Percentiles rank a stretch among this genome's conserved stretches.
phyloP scores from a whole-genome alignment of 1,140 invertebrate species.

The Aphaenogaster floridana region DNA sequence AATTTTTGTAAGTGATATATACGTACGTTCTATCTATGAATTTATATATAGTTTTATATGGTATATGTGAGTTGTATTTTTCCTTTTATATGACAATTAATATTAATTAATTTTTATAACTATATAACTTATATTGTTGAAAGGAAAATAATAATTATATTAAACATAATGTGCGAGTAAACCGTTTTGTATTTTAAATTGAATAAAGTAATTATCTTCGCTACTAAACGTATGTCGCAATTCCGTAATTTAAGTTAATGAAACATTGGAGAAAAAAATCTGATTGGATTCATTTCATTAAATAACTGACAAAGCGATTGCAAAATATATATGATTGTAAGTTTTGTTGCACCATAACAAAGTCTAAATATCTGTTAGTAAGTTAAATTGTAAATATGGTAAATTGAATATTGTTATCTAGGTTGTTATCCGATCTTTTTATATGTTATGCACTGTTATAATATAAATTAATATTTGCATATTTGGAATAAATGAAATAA shows the following conservation, averaged over 20 bases:
- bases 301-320: background rate
- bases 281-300: background rate
- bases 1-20: background rate
- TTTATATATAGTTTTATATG: background rate
- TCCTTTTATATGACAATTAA: slow-evolving; percentile 7
- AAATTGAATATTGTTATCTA: background rate
- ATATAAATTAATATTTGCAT: background rate
- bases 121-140: background rate
- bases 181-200: slow-evolving; percentile 41
- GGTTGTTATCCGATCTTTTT: background rate
- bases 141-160: slow-evolving; percentile 20
- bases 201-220: slow-evolving; percentile 47
- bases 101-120: slow-evolving; percentile 39
- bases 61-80: background rate
- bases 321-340: background rate
- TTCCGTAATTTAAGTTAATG: slow-evolving; percentile 40
- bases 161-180: background rate
- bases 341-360: background rate
- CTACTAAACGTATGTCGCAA: slow-evolving; percentile 18
- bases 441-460: background rate
- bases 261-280: background rate
- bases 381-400: slow-evolving; percentile 5
- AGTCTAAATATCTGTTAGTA: background rate
- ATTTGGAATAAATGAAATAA: slow-evolving; percentile 11
- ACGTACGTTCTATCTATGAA: background rate